Evolutionary conservation across 1,140 invertebrate species (phyloP).

Genomic region (Arion vulgaris): DNA sequence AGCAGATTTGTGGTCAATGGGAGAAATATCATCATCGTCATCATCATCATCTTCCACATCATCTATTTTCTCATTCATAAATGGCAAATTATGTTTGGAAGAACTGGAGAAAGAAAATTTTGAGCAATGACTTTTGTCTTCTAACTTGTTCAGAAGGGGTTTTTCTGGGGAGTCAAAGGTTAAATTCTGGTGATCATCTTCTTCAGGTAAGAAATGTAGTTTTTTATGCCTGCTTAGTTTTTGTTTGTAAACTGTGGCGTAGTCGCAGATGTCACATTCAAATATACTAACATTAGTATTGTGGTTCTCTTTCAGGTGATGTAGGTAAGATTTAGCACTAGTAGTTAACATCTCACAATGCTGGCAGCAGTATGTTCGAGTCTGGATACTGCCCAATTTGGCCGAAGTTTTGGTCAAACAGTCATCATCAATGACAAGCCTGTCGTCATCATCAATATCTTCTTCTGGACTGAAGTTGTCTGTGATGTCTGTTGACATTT

Average conservation of each 20-base stretch:
- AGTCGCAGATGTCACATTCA: conserved; percentile 67
- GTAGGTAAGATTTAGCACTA: conserved; percentile 59
- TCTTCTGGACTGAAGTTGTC: conserved; percentile 37
- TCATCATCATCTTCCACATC: conserved; percentile 54
- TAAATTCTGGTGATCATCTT: neutral
- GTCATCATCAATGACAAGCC: conserved; percentile 48
- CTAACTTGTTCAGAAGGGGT: neutral
- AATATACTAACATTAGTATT: conserved; percentile 58
- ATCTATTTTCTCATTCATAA: conserved; percentile 41
- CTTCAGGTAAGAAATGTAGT: conserved; percentile 46
- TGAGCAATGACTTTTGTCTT: conserved; percentile 23
- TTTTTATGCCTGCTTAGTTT: conserved; percentile 64
- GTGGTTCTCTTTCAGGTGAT: conserved; percentile 59
- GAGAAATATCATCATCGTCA: conserved; percentile 49
- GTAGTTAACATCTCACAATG: conserved; percentile 58
- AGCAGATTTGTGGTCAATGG: neutral
- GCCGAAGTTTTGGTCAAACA: conserved; percentile 24
- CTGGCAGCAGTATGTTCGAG: conserved; percentile 60
- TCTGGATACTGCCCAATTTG: conserved; percentile 62
- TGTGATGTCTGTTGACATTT: neutral
- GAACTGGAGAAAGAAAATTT: neutral
- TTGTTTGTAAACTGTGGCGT: conserved; percentile 67
- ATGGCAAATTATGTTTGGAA: neutral
- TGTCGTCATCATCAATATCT: conserved; percentile 39
- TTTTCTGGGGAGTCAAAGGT: neutral